Evolutionary conservation across 1,140 invertebrate species (phyloP), one percentile per base, ranked within the genome.

Genomic region (Sycophila sp.): DNA sequence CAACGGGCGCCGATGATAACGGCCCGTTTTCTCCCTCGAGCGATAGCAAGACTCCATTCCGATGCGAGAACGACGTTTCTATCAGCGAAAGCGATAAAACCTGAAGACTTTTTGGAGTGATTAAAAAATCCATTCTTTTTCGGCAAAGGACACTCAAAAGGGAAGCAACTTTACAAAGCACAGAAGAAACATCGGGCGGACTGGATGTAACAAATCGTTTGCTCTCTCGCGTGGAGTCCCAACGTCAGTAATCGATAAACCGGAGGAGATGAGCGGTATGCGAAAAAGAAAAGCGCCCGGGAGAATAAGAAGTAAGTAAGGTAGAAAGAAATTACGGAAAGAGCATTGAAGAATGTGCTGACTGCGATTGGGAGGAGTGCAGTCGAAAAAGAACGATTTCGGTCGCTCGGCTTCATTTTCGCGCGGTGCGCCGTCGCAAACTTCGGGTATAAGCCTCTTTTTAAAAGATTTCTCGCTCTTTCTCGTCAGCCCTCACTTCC

Each of bases 31-130:
- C 56, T 51, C n/a, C 17, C 10, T 22, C 38, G 10, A 42, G 5
- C 64, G 8, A 66, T 66, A 32, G 24, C 55, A 66, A 19, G 28
- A 66, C 51, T 56, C 45, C 24, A 66, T 66, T 66, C 34, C 26
- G 24, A 47, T 40, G 42, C 1, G 19, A 47, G 11, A 17, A 24
- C 0, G 13, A 0, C 42, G 42, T 22, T 47, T 47, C 17, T 47
- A n/a, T n/a, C n/a, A n/a, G n/a, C n/a, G n/a, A n/a, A n/a, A n/a
- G n/a, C n/a, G n/a, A n/a, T n/a, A n/a, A n/a, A n/a, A n/a, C n/a
- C n/a, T n/a, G n/a, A n/a, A n/a, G n/a, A n/a, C n/a, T n/a, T n/a
- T n/a, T n/a, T n/a, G n/a, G n/a, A n/a, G n/a, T n/a, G n/a, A n/a
- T n/a, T n/a, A n/a, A n/a, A n/a, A n/a, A n/a, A n/a, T n/a, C n/a